Percentiles rank a stretch among this genome's conserved stretches.
Evolutionary conservation across 2,113 vertebrate genomes (phyloP).

Genomic region (Peromyscus maniculatus): DNA sequence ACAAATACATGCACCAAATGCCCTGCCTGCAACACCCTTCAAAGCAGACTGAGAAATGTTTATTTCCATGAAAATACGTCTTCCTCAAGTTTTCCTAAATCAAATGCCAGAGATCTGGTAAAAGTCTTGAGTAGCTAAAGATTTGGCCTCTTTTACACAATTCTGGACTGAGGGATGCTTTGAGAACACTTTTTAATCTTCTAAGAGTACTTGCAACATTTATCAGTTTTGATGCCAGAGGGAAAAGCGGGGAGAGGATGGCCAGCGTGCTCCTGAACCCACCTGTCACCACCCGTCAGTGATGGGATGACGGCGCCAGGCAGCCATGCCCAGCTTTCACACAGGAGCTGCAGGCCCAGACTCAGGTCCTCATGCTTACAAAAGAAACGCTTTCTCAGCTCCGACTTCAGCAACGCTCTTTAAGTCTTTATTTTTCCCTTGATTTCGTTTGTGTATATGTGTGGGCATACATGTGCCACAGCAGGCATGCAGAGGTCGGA

Average conservation of each 20-base stretch:
- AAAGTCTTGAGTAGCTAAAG: constrained; percentile 74
- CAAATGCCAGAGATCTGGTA: constrained; percentile 74
- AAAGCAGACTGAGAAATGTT: constrained; percentile 61
- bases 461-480: not conserved
- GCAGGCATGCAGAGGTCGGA: not conserved
- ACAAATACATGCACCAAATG: constrained; percentile 37
- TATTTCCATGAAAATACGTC: constrained; percentile 70
- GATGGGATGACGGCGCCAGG: not conserved
- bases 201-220: constrained; percentile 64
- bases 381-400: no score
- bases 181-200: constrained; percentile 71
- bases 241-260: not conserved
- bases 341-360: not conserved
- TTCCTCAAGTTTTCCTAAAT: constrained; percentile 74
- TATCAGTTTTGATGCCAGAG: constrained; percentile 60
- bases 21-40: constrained; percentile 49
- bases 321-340: not conserved
- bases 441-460: not conserved
- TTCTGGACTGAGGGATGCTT: constrained; percentile 69
- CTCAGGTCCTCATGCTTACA: not conserved
- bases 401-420: not conserved
- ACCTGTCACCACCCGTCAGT: not conserved
- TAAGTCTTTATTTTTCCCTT: not conserved
- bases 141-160: constrained; percentile 67
- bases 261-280: no score